Percentiles rank a stretch among this genome's conserved stretches.
Conservation (phyloP, 2,797 vertebrate species). For the Chaenodraco wilsoni region DNA sequence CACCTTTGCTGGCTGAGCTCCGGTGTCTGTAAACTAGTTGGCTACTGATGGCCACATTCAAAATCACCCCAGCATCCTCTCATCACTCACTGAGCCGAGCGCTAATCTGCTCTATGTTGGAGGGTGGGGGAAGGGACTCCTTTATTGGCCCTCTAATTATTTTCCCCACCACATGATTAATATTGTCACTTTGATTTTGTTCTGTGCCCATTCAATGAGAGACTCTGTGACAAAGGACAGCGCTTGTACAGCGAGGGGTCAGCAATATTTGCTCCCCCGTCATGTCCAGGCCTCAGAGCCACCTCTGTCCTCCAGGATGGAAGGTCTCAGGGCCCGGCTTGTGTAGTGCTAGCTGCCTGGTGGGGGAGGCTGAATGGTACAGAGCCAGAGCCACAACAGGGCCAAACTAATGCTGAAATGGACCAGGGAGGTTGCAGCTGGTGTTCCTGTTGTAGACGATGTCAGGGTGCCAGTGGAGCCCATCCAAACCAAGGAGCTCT, state of each 20-base stretch:
- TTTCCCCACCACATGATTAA: slow-evolving; percentile 72
- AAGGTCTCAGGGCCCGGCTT: slow-evolving; percentile 38
- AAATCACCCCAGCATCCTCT: slow-evolving; percentile 30
- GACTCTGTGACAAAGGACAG: slow-evolving; percentile 40
- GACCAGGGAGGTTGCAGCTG: slow-evolving; percentile 75
- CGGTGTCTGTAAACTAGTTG: slow-evolving; percentile 33
- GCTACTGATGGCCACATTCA: slow-evolving; percentile 28
- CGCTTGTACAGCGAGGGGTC: slow-evolving; percentile 44
- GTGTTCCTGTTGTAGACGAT: slow-evolving; percentile 65
- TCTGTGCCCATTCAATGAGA: slow-evolving; percentile 40
- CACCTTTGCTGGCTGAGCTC: slow-evolving; percentile 2
- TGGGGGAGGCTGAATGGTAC: slow-evolving; percentile 44
- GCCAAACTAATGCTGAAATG: slow-evolving; percentile 71
- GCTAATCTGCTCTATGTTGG: slow-evolving; percentile 42
- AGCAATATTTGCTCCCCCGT: slow-evolving; percentile 25
- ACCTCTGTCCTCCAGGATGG: slow-evolving; percentile 43
- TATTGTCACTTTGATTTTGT: slow-evolving; percentile 75
- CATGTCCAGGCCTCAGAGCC: slow-evolving; percentile 36
- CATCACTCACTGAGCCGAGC: slow-evolving; percentile 43
- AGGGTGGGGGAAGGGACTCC: slow-evolving; percentile 29
- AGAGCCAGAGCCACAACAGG: slow-evolving; percentile 53
- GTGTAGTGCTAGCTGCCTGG: slow-evolving; percentile 18
- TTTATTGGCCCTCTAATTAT: slow-evolving; percentile 71
- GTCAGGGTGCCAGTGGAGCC: slow-evolving; percentile 58
- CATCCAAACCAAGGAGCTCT: slow-evolving; percentile 68